phyloP scores from a whole-genome alignment of 2,113 vertebrate genomes.

The Scortum barcoo region DNA sequence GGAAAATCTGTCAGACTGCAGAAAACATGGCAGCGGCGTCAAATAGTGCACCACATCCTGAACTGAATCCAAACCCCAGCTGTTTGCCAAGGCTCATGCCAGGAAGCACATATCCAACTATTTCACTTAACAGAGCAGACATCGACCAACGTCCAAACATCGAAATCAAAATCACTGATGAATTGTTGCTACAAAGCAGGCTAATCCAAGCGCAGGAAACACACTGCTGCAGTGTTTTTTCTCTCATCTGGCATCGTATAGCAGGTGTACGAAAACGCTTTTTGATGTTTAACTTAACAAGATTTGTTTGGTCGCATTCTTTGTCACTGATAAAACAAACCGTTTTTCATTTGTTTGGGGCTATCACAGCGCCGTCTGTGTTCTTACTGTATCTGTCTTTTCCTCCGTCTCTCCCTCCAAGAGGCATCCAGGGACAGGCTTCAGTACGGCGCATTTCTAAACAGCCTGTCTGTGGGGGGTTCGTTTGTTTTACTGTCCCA shows the following conservation, averaged over 20 bases:
- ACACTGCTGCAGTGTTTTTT: background rate
- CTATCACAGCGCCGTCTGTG: slow-evolving; percentile 7
- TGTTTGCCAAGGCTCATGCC: slow-evolving; percentile 59
- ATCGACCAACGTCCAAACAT: slow-evolving; percentile 50
- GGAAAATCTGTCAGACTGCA: slow-evolving; percentile 26
- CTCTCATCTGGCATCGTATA: slow-evolving; percentile 1
- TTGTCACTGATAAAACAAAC: slow-evolving; percentile 17
- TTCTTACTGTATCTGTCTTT: slow-evolving; percentile 57
- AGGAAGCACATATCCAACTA: slow-evolving; percentile 48
- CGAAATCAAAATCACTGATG: slow-evolving; percentile 28
- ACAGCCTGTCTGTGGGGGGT: slow-evolving; percentile 77
- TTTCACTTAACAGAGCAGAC: slow-evolving; percentile 35
- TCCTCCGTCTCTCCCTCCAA: slow-evolving; percentile 42
- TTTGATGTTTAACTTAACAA: slow-evolving; percentile 35
- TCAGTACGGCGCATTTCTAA: slow-evolving; percentile 75
- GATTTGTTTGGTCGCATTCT: slow-evolving; percentile 47
- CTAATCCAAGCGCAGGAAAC: slow-evolving; percentile 28
- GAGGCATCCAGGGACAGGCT: slow-evolving; percentile 74
- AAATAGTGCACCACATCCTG: slow-evolving; percentile 48
- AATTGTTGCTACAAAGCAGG: slow-evolving; percentile 19
- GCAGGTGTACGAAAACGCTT: slow-evolving; percentile 22
- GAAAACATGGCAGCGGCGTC: slow-evolving; percentile 47
- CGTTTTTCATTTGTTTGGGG: slow-evolving; percentile 5
- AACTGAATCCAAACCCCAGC: slow-evolving; percentile 52
- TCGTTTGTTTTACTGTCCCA: slow-evolving; percentile 83